A percentile compares a stretch with the other conserved stretches of the same genome.
phyloP scores from a whole-genome alignment of 2,888 invertebrate species.

The Pocota personata region DNA sequence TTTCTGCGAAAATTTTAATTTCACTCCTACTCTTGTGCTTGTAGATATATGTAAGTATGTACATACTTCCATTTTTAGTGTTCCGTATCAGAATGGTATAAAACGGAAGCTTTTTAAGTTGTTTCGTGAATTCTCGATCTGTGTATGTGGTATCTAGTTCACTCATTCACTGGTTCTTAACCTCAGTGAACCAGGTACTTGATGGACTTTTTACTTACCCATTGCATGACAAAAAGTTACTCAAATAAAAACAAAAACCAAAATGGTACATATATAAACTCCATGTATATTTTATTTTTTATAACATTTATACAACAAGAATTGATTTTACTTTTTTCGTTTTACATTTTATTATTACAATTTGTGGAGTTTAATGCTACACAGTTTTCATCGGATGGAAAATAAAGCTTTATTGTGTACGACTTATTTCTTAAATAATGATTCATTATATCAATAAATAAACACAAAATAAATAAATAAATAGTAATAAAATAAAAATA shows the following conservation, averaged over 20 bases:
- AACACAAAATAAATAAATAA: not conserved
- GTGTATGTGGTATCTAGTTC: no score
- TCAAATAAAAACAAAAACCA: not conserved
- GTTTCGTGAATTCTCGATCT: no score
- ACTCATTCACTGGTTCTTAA: no score
- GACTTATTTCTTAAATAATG: not conserved
- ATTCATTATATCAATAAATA: not conserved
- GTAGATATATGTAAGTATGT: no score
- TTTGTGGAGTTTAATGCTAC: not conserved
- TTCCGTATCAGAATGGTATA: no score
- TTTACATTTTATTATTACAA: constrained; percentile 10
- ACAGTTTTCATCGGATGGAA: constrained; percentile 3
- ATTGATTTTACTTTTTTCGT: constrained; percentile 25
- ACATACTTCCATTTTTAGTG: no score
- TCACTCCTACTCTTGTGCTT: no score
- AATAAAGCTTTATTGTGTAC: constrained; percentile 14
- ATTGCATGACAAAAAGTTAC: not conserved
- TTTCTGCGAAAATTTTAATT: no score
- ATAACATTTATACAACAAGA: constrained; percentile 47
- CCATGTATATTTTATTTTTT: constrained; percentile 33
- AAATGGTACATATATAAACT: constrained; percentile 24
- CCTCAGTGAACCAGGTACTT: no score
- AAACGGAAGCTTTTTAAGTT: no score
- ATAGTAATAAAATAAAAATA: no score
- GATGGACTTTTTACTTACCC: not conserved